Evolutionary conservation across 2,113 vertebrate species (phyloP).

Genomic region (Ptilonorhynchus violaceus): DNA sequence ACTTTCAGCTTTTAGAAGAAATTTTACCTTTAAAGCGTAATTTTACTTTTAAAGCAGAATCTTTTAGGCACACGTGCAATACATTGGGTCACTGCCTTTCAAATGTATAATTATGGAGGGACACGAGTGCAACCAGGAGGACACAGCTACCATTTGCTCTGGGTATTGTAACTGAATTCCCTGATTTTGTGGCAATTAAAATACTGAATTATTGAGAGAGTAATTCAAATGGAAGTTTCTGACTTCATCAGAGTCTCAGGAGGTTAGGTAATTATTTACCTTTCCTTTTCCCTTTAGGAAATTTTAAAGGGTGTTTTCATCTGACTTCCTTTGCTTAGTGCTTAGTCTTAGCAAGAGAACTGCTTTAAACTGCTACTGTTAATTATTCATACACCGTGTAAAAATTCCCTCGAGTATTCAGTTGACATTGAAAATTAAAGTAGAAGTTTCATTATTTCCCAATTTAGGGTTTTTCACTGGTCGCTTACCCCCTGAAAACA

Average conservation of each 20-base stretch:
- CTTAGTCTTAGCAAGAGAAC: not conserved
- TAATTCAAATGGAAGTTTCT: not conserved
- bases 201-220: not conserved
- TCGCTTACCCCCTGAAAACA: not conserved
- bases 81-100: not conserved
- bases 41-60: not conserved
- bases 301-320: not conserved
- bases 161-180: not conserved
- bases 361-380: not conserved
- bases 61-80: not conserved
- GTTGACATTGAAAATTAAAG: not conserved
- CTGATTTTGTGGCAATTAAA: not conserved
- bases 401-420: not conserved
- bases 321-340: not conserved
- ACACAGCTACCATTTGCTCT: not conserved
- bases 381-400: not conserved
- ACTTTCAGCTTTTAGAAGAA: not conserved
- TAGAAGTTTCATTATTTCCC: not conserved
- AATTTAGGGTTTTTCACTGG: not conserved
- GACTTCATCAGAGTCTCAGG: not conserved
- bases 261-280: constrained; percentile 1
- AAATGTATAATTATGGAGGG: not conserved
- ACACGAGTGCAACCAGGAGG: not conserved
- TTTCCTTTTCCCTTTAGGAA: not conserved
- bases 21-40: not conserved